These are phyloP conservation scores for Saturnia pavonia DNA, from an alignment of 2,888 invertebrate species.

Conservation along the genomic window DNA sequence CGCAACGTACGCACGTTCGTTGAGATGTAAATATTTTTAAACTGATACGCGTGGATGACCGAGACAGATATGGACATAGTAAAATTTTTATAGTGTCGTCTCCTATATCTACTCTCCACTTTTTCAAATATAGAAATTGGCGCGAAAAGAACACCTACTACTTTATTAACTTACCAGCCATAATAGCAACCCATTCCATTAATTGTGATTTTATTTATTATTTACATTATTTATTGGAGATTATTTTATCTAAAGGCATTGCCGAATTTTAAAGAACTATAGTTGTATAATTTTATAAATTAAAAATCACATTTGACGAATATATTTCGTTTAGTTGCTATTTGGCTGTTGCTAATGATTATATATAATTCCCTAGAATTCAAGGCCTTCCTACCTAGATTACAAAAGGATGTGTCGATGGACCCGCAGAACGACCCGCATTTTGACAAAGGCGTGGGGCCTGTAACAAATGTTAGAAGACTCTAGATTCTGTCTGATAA, in stretches of 20 bases:
- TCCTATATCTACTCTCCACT: constrained; percentile 29
- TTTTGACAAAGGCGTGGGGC: neutral
- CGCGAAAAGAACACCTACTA: neutral
- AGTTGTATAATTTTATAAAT: neutral
- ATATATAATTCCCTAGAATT: neutral
- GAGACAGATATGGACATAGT: constrained; percentile 39
- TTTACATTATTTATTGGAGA: neutral
- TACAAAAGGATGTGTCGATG: neutral
- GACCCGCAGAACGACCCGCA: neutral
- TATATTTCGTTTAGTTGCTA: neutral
- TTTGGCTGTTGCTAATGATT: neutral
- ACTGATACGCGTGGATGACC: constrained; percentile 36
- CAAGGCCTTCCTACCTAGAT: neutral
- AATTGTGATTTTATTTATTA: neutral
- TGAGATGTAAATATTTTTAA: constrained; percentile 36
- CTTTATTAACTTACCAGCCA: neutral
- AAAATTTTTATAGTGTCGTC: constrained; percentile 32
- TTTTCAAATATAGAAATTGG: constrained; percentile 14
- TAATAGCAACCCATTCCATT: neutral
- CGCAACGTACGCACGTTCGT: constrained; percentile 35
- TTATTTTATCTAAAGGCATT: neutral
- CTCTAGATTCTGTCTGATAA: neutral
- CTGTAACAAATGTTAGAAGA: neutral
- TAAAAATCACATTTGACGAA: neutral
- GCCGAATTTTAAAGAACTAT: constrained; percentile 1